Conservation (phyloP, 30 jellyfish, hydroid and myxozoan species). For the Aurelia coerulea region DNA sequence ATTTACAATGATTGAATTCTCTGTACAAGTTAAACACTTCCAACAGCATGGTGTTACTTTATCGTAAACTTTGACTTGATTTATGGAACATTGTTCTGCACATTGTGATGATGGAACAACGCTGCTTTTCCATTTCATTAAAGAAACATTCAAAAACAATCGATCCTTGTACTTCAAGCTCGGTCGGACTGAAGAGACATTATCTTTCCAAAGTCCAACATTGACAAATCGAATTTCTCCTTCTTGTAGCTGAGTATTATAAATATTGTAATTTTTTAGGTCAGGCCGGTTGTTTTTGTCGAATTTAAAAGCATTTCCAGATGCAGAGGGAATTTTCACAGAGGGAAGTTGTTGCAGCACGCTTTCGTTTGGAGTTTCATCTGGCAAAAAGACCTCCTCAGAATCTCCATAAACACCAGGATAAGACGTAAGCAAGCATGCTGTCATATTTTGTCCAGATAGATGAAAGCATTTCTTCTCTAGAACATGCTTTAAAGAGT, state of each 20-base stretch:
- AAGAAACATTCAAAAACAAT: background rate
- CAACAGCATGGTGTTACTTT: slow-evolving; percentile 45
- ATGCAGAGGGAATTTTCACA: slow-evolving; percentile 2
- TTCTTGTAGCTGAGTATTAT: slow-evolving; percentile 25
- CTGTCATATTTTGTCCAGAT: background rate
- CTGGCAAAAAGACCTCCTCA: too few relatives aligned
- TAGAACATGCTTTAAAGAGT: slow-evolving; percentile 15
- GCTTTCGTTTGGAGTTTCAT: too few relatives aligned
- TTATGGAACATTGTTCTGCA: slow-evolving; percentile 23
- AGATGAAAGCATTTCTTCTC: slow-evolving; percentile 2
- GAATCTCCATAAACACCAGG: too few relatives aligned
- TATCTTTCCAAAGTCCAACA: slow-evolving; percentile 39
- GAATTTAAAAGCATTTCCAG: slow-evolving; percentile 19
- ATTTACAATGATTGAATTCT: slow-evolving; percentile 19
- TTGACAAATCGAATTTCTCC: background rate
- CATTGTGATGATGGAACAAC: slow-evolving; percentile 15
- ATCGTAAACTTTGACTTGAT: slow-evolving; percentile 15
- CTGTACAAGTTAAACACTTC: slow-evolving; percentile 39
- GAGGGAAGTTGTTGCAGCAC: background rate
- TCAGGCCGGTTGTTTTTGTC: slow-evolving; percentile 16
- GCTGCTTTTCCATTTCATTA: slow-evolving; percentile 25
- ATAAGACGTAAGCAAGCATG: background rate
- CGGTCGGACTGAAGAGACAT: background rate
- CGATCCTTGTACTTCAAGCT: slow-evolving; percentile 7
- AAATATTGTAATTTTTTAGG: slow-evolving; percentile 19